Conservation (phyloP, 1,140 invertebrate species). For the Hyphantria cunea region DNA sequence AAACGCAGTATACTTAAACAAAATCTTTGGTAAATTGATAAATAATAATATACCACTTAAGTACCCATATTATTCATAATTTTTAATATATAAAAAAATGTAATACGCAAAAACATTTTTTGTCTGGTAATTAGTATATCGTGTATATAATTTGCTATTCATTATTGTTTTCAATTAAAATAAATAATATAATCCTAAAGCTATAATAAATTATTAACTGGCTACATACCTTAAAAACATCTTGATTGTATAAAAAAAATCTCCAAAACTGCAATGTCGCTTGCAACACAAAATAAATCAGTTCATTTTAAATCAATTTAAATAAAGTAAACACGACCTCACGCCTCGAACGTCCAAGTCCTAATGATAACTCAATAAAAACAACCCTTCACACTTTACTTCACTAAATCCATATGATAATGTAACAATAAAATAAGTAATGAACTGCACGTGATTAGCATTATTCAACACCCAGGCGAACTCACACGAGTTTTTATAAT, state of each 20-base stretch:
- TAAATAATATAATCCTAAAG: not conserved
- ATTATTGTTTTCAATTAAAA: not conserved
- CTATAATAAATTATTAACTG: not conserved
- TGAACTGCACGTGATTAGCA: conserved; percentile 72
- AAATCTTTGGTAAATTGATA: too few species aligned
- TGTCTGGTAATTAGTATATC: too few species aligned
- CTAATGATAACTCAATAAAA: conserved; percentile 70
- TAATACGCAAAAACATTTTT: too few species aligned
- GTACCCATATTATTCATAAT: too few species aligned
- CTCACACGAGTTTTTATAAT: conserved; percentile 51
- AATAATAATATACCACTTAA: too few species aligned
- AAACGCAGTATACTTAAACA: too few species aligned
- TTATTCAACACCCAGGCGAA: conserved; percentile 66
- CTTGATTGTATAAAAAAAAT: conserved; percentile 45
- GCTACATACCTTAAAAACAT: conserved; percentile 77
- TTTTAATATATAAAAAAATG: too few species aligned
- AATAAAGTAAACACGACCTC: conserved; percentile 68
- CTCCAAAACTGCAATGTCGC: conserved; percentile 37
- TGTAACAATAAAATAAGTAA: conserved; percentile 68
- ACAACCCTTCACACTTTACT: conserved; percentile 67
- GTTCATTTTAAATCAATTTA: conserved; percentile 44
- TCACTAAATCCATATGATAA: conserved; percentile 71
- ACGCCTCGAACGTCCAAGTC: conserved; percentile 61
- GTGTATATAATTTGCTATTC: too few species aligned
- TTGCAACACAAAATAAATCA: conserved; percentile 50